Percentiles rank a stretch among this genome's conserved stretches.
phyloP scores from a whole-genome alignment of 2,797 vertebrate genomes.

The Ptychadena robeensis region DNA sequence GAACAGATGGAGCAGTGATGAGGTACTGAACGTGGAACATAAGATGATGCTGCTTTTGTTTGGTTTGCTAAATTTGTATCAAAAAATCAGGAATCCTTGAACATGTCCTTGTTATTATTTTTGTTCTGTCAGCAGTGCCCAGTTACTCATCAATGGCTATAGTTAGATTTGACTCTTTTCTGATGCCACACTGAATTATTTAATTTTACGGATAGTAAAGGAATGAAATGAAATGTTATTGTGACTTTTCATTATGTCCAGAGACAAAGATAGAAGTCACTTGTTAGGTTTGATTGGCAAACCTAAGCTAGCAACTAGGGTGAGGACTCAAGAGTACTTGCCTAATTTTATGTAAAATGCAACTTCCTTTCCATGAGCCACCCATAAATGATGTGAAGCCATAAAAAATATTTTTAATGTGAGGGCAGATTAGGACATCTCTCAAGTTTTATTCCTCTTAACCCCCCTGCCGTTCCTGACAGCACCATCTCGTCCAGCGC shows the following conservation, averaged over 20 bases:
- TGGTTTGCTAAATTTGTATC: conserved; percentile 8
- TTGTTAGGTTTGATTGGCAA: background rate
- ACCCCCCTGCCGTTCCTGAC: no score
- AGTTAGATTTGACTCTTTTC: background rate
- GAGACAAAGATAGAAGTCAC: background rate
- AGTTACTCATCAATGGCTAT: background rate
- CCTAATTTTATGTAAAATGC: background rate
- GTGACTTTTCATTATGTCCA: no score
- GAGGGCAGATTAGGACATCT: no score
- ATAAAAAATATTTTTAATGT: no score
- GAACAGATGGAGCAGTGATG: conserved; percentile 92
- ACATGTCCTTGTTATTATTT: background rate
- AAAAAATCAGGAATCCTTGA: background rate
- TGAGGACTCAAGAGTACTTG: background rate
- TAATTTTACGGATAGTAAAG: background rate
- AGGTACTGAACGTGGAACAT: conserved; percentile 75
- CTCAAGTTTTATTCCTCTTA: no score
- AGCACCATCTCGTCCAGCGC: no score
- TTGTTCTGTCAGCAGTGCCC: background rate
- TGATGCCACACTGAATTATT: background rate
- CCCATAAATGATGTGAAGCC: no score
- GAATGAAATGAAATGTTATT: background rate
- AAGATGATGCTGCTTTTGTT: background rate
- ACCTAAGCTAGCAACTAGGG: background rate
- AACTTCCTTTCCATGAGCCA: background rate